A percentile compares a stretch with the other conserved stretches of the same genome.
phyloP scores from a whole-genome alignment of 2,888 invertebrate genomes.

The Acrobasis suavella region DNA sequence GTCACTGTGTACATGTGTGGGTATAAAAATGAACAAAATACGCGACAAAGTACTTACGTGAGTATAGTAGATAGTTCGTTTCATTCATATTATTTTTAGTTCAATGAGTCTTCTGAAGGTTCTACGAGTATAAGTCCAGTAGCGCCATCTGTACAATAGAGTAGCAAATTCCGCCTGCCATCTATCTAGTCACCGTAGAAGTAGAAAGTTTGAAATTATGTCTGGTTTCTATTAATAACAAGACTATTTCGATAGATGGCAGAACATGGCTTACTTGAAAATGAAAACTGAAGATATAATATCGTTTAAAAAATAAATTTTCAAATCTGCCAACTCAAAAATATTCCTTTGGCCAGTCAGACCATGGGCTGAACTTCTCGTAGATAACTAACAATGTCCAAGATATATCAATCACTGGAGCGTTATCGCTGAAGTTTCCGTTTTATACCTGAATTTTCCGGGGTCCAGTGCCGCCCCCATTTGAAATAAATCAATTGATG shows the following conservation, averaged over 20 bases:
- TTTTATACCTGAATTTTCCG: no score
- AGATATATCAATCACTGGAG: no score
- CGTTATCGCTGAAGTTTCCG: no score
- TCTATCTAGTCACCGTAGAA: conserved; percentile 29
- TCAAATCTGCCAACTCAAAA: no score
- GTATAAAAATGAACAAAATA: conserved; percentile 4
- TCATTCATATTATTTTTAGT: conserved; percentile 10
- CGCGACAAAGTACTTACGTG: not conserved
- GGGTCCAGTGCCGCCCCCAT: no score
- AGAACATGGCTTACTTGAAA: not conserved
- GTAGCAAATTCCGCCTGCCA: conserved; percentile 31
- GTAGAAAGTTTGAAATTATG: conserved; percentile 5
- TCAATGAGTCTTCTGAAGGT: conserved; percentile 27
- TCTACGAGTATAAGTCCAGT: conserved; percentile 29
- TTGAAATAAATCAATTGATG: no score
- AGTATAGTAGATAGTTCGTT: not conserved
- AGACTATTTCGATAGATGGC: not conserved
- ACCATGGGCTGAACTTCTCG: no score
- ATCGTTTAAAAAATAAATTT: no score
- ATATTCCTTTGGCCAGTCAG: no score
- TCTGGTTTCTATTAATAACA: not conserved
- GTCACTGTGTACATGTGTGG: not conserved
- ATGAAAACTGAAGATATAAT: no score
- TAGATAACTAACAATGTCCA: no score
- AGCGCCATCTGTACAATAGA: conserved; percentile 51